phyloP scores from a whole-genome alignment of 2,888 invertebrate genomes.

The Caenorhabditis sulstoni region DNA sequence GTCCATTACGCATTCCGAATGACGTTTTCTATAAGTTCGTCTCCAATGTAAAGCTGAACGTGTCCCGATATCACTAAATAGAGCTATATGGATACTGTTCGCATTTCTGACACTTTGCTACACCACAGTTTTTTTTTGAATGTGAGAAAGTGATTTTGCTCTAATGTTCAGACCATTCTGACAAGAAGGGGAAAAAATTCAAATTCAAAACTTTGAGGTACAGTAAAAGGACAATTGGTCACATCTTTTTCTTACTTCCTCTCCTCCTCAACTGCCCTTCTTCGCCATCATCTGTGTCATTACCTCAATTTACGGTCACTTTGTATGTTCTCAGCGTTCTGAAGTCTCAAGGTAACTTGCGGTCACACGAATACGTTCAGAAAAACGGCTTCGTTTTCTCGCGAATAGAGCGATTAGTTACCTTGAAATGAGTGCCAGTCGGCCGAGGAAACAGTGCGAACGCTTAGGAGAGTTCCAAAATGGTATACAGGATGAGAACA shows the following conservation, averaged over 20 bases:
- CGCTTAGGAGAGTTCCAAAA: too few species aligned
- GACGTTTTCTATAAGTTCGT: slow-evolving; percentile 46
- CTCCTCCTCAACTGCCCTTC: neutral
- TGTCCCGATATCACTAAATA: slow-evolving; percentile 39
- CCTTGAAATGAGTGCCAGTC: slow-evolving; percentile 6
- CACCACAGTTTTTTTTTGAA: neutral
- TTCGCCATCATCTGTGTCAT: slow-evolving; percentile 53
- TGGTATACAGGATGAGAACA: neutral
- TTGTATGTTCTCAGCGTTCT: slow-evolving; percentile 40
- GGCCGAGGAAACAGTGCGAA: slow-evolving; percentile 1
- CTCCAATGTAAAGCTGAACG: slow-evolving; percentile 29
- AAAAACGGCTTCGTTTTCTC: slow-evolving; percentile 11
- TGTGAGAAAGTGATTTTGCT: neutral
- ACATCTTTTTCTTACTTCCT: neutral
- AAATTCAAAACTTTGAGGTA: too few species aligned
- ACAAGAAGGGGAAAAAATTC: neutral
- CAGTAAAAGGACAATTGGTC: slow-evolving; percentile 26
- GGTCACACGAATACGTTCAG: slow-evolving; percentile 34
- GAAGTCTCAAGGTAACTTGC: slow-evolving; percentile 39
- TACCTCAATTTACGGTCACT: slow-evolving; percentile 49
- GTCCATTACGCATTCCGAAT: slow-evolving; percentile 49
- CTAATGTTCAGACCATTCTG: too few species aligned
- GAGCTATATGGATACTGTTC: slow-evolving; percentile 31
- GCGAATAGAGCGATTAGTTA: slow-evolving; percentile 34
- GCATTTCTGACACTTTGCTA: slow-evolving; percentile 6